A percentile compares a stretch with the other conserved stretches of the same genome.
These are phyloP conservation scores for Platyrinchus mystaceus DNA, from an alignment of 2,797 vertebrate genomes.

Conservation along the genomic window DNA sequence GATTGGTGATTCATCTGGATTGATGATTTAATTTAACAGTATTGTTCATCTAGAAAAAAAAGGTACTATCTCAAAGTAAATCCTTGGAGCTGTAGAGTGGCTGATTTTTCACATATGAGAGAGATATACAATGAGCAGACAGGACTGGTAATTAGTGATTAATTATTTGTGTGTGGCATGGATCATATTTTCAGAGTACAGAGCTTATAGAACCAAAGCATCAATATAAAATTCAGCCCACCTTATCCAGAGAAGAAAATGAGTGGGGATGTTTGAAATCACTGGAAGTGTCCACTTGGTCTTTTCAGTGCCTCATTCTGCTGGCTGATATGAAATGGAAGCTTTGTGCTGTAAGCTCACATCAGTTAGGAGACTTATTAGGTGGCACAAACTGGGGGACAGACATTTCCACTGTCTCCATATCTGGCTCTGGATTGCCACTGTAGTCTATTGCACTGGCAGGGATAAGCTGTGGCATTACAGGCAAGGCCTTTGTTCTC, in stretches of 20 bases:
- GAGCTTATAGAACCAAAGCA: background rate
- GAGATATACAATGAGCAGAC: background rate
- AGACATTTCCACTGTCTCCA: background rate
- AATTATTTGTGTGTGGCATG: background rate
- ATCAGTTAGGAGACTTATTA: background rate
- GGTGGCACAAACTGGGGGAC: background rate
- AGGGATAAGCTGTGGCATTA: background rate
- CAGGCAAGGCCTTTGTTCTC: background rate
- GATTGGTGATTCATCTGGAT: fast-evolving
- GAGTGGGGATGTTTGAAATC: background rate
- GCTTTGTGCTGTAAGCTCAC: background rate
- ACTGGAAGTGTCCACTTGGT: background rate
- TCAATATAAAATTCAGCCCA: background rate
- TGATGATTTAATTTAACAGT: background rate
- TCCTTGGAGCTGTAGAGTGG: background rate
- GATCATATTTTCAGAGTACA: background rate
- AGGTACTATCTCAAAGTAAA: background rate
- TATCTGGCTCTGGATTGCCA: background rate
- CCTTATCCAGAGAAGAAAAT: background rate
- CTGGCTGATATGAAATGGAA: background rate
- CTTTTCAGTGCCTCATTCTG: background rate
- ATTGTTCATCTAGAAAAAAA: background rate
- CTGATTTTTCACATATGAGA: background rate
- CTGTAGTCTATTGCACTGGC: fast-evolving
- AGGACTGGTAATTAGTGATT: background rate